Evolutionary conservation across 1,140 invertebrate genomes (phyloP).

Genomic region (Cyclargus thomasi): DNA sequence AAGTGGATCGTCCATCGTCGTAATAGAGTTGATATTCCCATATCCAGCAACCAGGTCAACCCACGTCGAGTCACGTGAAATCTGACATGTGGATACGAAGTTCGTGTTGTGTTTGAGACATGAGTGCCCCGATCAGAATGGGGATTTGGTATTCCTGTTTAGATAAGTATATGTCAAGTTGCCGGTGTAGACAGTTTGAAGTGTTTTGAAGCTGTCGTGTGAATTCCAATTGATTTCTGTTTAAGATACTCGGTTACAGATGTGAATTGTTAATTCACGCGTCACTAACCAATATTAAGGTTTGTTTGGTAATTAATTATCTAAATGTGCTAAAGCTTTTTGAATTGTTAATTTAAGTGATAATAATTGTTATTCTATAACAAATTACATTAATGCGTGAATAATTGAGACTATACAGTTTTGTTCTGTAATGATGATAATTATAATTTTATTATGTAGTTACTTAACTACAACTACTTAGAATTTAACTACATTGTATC

Average conservation of each 20-base stretch:
- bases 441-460: no score
- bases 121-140: slow-evolving; percentile 30
- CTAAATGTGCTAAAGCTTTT: background rate
- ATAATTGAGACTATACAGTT: background rate
- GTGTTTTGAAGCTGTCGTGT: background rate
- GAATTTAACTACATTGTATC: no score
- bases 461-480: no score
- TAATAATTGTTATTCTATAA: background rate
- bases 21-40: slow-evolving; percentile 34
- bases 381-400: background rate
- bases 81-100: slow-evolving; percentile 35
- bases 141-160: slow-evolving; percentile 19
- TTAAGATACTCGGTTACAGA: background rate
- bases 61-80: slow-evolving; percentile 35
- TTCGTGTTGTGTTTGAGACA: slow-evolving; percentile 35
- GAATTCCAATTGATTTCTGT: background rate
- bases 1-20: slow-evolving; percentile 24
- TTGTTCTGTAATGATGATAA: background rate
- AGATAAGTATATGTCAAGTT: background rate
- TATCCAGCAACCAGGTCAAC: slow-evolving; percentile 21
- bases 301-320: background rate
- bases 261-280: background rate
- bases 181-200: background rate
- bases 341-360: background rate
- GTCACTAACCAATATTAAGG: no score